These are phyloP conservation scores for Petaurus breviceps DNA, from an alignment of 2,113 vertebrate genomes.

Conservation along the genomic window DNA sequence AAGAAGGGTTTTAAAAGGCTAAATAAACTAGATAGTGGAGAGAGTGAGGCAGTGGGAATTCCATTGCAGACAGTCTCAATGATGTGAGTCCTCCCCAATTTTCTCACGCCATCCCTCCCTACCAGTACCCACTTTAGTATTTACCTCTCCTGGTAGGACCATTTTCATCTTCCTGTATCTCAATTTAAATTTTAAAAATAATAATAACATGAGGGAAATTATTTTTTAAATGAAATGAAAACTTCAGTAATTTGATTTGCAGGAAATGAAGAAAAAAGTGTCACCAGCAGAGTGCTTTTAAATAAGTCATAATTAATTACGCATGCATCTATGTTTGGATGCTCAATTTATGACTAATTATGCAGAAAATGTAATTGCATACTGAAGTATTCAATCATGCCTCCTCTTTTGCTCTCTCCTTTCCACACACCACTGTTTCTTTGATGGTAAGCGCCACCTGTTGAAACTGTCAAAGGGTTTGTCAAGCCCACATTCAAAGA, in stretches of 20 bases:
- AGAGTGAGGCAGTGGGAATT: background rate
- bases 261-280: constrained; percentile 75
- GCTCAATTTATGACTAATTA: constrained; percentile 77
- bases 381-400: constrained; percentile 41
- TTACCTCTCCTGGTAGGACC: constrained; percentile 36
- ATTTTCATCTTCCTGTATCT: constrained; percentile 61
- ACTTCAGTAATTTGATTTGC: constrained; percentile 77
- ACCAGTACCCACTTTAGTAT: background rate
- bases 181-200: constrained; percentile 51
- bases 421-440: constrained; percentile 34
- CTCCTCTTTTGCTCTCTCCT: constrained; percentile 33
- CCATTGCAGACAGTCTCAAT: background rate
- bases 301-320: constrained; percentile 79
- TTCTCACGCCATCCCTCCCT: background rate
- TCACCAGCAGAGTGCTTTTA: constrained; percentile 71
- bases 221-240: constrained; percentile 73
- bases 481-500: constrained; percentile 56
- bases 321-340: constrained; percentile 71
- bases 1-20: background rate
- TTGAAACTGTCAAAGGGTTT: constrained; percentile 60
- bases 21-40: background rate
- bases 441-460: constrained; percentile 49
- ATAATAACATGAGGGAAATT: constrained; percentile 58
- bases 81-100: background rate
- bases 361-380: constrained; percentile 70